Conservation (phyloP, 2,888 invertebrate species). For the Spilosoma lubricipeda region DNA sequence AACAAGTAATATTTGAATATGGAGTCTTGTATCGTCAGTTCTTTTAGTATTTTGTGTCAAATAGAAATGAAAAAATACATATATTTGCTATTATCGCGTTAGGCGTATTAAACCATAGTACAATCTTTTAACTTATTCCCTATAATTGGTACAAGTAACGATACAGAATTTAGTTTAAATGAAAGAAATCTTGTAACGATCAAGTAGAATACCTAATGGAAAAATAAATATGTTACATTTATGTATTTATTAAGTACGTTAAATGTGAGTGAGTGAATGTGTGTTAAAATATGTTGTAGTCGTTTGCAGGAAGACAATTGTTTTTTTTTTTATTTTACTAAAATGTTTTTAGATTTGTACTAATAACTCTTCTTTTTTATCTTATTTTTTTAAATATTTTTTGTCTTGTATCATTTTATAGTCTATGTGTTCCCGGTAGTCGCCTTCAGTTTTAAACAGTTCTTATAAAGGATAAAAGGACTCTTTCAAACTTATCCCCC, state of each 20-base stretch:
- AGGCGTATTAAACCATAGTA: constrained; percentile 44
- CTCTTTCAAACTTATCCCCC: background rate
- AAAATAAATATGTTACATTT: constrained; percentile 43
- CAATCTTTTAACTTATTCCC: constrained; percentile 46
- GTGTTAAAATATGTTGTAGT: constrained; percentile 25
- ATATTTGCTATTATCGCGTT: constrained; percentile 18
- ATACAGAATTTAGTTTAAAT: constrained; percentile 33
- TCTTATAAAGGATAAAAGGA: background rate
- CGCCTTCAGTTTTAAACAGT: background rate
- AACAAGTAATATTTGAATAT: background rate
- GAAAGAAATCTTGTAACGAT: constrained; percentile 37
- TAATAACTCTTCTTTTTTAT: background rate
- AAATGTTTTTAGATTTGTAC: background rate
- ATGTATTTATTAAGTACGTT: constrained; percentile 46
- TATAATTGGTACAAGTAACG: constrained; percentile 39
- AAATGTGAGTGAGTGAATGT: constrained; percentile 38
- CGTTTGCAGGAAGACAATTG: constrained; percentile 38
- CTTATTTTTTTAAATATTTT: background rate
- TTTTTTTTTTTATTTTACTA: background rate
- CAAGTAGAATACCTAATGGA: constrained; percentile 38
- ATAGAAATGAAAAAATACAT: background rate
- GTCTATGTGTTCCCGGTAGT: background rate
- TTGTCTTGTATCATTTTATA: too few relatives aligned
- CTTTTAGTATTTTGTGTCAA: background rate
- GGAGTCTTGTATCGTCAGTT: background rate